phyloP scores from a whole-genome alignment of 1,140 invertebrate species.

The Lordiphosa collinella region DNA sequence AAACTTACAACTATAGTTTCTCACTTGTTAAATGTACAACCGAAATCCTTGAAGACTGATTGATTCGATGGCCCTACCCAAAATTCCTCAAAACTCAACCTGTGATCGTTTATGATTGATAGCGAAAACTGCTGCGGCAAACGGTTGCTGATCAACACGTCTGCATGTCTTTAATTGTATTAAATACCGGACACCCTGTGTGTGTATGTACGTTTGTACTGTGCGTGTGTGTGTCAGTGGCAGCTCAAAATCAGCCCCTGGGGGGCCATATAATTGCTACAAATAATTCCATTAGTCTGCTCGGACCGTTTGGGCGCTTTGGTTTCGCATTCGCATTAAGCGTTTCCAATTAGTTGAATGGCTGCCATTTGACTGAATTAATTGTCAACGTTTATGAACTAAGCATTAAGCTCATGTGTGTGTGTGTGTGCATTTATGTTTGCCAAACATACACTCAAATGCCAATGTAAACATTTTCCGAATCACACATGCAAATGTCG shows the following conservation, averaged over 20 bases:
- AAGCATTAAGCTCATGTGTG: conserved; percentile 23
- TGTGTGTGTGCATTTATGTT: conserved; percentile 27
- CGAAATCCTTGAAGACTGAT: too few species aligned
- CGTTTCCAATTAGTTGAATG: conserved; percentile 73
- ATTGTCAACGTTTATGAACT: conserved; percentile 76
- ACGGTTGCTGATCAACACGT: background rate
- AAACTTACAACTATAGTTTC: too few species aligned
- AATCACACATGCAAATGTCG: conserved; percentile 38
- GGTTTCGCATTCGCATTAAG: conserved; percentile 57
- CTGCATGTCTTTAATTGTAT: background rate
- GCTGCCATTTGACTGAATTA: conserved; percentile 63
- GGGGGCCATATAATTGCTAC: conserved; percentile 62
- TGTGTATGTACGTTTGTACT: background rate
- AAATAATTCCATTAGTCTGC: conserved; percentile 66
- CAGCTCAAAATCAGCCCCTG: conserved; percentile 47
- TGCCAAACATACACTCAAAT: conserved; percentile 22
- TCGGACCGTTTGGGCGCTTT: conserved; percentile 30
- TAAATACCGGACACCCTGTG: background rate
- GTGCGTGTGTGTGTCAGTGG: background rate
- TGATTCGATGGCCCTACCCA: too few species aligned
- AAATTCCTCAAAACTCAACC: too few species aligned
- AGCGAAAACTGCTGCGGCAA: too few species aligned
- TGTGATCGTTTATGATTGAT: too few species aligned
- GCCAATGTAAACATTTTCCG: conserved; percentile 21
- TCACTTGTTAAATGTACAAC: too few species aligned